A percentile compares a stretch with the other conserved stretches of the same genome.
phyloP scores from a whole-genome alignment of 2,888 invertebrate species.

The Ennomos quercinarius region DNA sequence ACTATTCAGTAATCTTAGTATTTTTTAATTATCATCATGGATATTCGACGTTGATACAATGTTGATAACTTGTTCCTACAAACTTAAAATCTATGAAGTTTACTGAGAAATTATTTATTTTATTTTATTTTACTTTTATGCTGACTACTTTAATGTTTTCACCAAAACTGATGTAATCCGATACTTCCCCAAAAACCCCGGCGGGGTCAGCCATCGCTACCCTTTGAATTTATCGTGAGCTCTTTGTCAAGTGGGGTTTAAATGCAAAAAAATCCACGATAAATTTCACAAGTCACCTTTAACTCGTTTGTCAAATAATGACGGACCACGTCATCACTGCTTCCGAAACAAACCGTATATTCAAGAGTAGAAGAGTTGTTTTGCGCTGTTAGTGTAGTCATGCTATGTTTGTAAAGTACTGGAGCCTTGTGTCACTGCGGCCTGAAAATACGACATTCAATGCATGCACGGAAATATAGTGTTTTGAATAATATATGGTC shows the following conservation, averaged over 20 bases:
- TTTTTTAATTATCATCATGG: too few relatives aligned
- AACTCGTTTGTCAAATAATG: constrained; percentile 76
- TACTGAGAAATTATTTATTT: too few relatives aligned
- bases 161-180: constrained; percentile 25
- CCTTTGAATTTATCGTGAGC: constrained; percentile 69
- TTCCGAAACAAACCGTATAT: constrained; percentile 30
- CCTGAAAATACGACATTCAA: constrained; percentile 65
- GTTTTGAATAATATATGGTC: constrained; percentile 58
- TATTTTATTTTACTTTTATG: too few relatives aligned
- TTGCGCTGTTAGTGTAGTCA: constrained; percentile 26
- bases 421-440: constrained; percentile 63
- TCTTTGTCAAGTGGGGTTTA: constrained; percentile 67
- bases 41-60: too few relatives aligned
- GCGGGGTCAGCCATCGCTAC: constrained; percentile 45
- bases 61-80: too few relatives aligned
- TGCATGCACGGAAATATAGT: constrained; percentile 65
- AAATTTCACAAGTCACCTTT: constrained; percentile 75
- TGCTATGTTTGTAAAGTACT: constrained; percentile 38
- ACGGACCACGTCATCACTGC: constrained; percentile 48
- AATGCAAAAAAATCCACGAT: constrained; percentile 73
- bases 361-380: constrained; percentile 37
- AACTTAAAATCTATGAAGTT: too few relatives aligned
- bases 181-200: constrained; percentile 58
- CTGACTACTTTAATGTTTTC: constrained; percentile 17
- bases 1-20: too few relatives aligned